Base-by-base conservation (phyloP, 2,113 vertebrate genomes). In the Bos javanicus region DNA sequence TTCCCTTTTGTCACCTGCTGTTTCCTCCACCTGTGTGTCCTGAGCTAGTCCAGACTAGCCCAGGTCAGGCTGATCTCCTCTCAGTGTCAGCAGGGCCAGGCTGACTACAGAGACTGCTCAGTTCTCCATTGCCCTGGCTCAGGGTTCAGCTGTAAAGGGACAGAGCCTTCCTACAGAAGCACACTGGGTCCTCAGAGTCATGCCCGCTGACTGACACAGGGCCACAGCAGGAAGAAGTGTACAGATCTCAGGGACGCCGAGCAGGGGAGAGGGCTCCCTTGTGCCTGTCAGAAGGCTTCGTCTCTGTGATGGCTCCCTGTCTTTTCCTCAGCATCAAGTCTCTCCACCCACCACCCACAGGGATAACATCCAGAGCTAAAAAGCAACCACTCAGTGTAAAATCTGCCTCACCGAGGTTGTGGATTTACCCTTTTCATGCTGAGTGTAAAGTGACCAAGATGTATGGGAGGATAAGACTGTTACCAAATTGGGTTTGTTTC, bases 181-280 rank as follows among this genome's bases (percentile, higher is more conserved):
- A 3, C 4, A 7, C 46, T 8, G 8, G 36, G 8, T 7, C 46
- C 6, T 74, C 67, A 14, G 14, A 54, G 50, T 30, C 54, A 25
- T 1, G 7, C 36, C 19, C 52, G 1, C 10, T 48, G n/a, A 15
- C 59, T 67, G 50, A n/a, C 74, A 43, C 50, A 50, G 33, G 17
- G 50, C 28, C 7, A 0, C 48, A 10, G 85, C 4, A 26, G 3
- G 5, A 33, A 52, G 74, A 74, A 54, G 48, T 6, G 30, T 7
- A 10, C 52, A 26, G 25, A 15, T 14, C 30, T 30, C 14, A 7
- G 10, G 50, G 59, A 9, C 0, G 0, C 82, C 3, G 0, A 9
- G 21, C n/a, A 16, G 39, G 43, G 50, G 7, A 59, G 39, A 67
- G 10, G 25, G 14, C 26, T 3, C 19, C 21, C 23, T 19, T 28